phyloP scores from a whole-genome alignment of 2,113 vertebrate species.

The Heterotilapia buettikoferi region DNA sequence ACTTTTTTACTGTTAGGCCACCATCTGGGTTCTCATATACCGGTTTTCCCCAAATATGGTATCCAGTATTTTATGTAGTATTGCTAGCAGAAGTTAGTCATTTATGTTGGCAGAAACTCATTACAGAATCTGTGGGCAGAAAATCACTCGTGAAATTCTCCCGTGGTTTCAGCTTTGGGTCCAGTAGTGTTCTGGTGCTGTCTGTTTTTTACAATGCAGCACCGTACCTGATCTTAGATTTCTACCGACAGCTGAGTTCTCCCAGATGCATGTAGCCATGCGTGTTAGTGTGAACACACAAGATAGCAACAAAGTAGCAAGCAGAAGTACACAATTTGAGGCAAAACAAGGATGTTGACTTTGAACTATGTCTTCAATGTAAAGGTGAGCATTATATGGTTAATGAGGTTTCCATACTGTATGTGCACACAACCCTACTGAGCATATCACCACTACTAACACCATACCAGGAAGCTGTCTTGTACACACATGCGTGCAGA shows the following conservation, averaged over 20 bases:
- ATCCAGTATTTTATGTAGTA: not conserved
- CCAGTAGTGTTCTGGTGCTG: not conserved
- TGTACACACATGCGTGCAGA: not conserved
- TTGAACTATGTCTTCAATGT: not conserved
- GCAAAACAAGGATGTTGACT: not conserved
- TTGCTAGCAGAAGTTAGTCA: not conserved
- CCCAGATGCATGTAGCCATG: not conserved
- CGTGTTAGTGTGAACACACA: not conserved
- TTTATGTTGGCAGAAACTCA: not conserved
- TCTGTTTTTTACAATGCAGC: not conserved
- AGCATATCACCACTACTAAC: not conserved
- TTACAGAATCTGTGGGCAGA: not conserved
- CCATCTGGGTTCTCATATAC: not conserved
- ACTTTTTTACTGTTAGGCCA: not conserved
- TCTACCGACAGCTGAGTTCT: not conserved
- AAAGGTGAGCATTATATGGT: not conserved
- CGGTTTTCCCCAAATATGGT: not conserved
- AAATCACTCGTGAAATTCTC: not conserved
- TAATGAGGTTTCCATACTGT: not conserved
- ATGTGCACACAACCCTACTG: fast-evolving
- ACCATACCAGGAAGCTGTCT: not conserved
- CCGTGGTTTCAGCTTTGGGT: not conserved
- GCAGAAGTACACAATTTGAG: not conserved
- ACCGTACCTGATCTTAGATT: not conserved
- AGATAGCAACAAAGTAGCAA: not conserved